Conservation (phyloP, 1,140 invertebrate genomes). For the Carcinoscorpius rotundicauda region DNA sequence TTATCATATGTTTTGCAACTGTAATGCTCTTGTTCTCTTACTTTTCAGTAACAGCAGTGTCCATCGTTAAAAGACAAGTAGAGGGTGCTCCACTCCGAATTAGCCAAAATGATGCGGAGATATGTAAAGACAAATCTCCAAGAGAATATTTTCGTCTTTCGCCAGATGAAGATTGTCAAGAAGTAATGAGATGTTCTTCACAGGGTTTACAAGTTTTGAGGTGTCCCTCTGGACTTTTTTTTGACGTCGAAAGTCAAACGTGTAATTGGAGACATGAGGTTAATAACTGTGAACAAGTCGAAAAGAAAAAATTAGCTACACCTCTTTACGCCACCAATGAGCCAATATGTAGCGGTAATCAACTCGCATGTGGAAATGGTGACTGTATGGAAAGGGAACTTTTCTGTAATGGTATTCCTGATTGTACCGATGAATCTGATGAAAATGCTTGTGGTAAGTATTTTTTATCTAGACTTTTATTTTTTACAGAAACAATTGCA, state of each 20-base stretch:
- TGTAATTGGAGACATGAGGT: constrained; percentile 90
- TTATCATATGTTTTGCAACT: too few relatives aligned
- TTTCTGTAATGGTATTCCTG: constrained; percentile 64
- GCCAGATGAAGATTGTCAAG: constrained; percentile 65
- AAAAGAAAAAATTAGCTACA: constrained; percentile 32
- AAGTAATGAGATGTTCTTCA: constrained; percentile 56
- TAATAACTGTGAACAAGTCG: constrained; percentile 8
- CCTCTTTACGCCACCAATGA: constrained; percentile 52
- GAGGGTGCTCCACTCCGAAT: constrained; percentile 1
- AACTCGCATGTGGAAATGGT: constrained; percentile 57
- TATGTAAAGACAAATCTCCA: constrained; percentile 67
- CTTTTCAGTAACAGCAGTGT: too few relatives aligned
- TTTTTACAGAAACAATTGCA: too few relatives aligned
- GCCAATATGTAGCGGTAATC: constrained; percentile 45
- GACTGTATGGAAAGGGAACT: constrained; percentile 58
- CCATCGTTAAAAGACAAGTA: too few relatives aligned
- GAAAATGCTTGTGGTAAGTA: constrained; percentile 47
- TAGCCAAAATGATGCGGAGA: constrained; percentile 35
- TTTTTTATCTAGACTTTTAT: too few relatives aligned
- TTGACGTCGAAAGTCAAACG: constrained; percentile 84
- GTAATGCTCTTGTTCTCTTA: too few relatives aligned
- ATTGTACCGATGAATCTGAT: constrained; percentile 65
- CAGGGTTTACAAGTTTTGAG: constrained; percentile 56
- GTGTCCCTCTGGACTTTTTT: constrained; percentile 76
- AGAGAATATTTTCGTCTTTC: constrained; percentile 80